Conservation (phyloP, 2,888 invertebrate species). For the Aplocera efformata region DNA sequence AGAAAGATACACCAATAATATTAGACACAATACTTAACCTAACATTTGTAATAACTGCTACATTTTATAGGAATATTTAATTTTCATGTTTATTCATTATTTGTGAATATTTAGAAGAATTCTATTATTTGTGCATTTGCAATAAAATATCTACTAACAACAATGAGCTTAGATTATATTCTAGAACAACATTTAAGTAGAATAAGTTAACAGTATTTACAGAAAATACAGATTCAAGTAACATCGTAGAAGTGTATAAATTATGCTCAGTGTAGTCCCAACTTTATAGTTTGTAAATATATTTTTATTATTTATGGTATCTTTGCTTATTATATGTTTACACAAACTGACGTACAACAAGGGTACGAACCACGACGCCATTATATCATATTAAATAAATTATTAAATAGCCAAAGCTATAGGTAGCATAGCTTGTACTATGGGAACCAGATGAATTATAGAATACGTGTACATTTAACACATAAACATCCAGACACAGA, state of each 20-base stretch:
- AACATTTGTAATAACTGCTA: too few species aligned
- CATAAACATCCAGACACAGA: too few species aligned
- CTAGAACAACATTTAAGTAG: constrained; percentile 25
- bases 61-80: constrained; percentile 1
- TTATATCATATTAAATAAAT: too few species aligned
- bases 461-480: too few species aligned
- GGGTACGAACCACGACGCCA: too few species aligned
- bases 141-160: constrained; percentile 17
- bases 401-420: too few species aligned
- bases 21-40: constrained; percentile 8
- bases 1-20: background rate
- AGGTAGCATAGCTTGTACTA: too few species aligned
- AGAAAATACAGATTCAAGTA: constrained; percentile 19
- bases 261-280: constrained; percentile 15
- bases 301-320: too few species aligned
- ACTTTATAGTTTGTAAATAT: background rate
- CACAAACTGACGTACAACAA: too few species aligned
- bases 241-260: constrained; percentile 12
- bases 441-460: too few species aligned
- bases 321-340: too few species aligned
- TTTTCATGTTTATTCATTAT: background rate
- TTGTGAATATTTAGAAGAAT: constrained; percentile 6
- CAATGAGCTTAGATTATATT: constrained; percentile 22
- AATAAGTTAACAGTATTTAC: constrained; percentile 48
- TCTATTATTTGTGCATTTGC: constrained; percentile 15